Conservation (phyloP, 2,797 vertebrate species). For the Cirrhinus mrigala region DNA sequence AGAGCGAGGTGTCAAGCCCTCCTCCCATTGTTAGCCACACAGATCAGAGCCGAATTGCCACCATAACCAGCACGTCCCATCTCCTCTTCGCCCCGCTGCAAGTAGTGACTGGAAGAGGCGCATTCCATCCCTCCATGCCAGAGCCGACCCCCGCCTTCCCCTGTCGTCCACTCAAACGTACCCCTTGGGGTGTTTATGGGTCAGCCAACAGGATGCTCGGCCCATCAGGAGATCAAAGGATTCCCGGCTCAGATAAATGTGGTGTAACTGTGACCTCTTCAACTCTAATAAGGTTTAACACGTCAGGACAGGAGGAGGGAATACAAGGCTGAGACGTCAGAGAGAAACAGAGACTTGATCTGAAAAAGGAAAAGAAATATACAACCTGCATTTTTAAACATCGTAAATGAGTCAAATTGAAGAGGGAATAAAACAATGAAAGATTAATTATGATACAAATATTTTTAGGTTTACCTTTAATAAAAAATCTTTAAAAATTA, state of each 20-base stretch:
- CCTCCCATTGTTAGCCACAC: slow-evolving; percentile 73
- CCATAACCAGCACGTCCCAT: slow-evolving; percentile 51
- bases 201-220: slow-evolving; percentile 81
- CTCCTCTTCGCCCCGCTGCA: slow-evolving; percentile 60
- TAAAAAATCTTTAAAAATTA: neutral
- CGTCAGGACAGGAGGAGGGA: slow-evolving; percentile 71
- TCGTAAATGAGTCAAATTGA: neutral
- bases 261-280: slow-evolving; percentile 79
- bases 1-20: slow-evolving; percentile 75
- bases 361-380: slow-evolving; percentile 4
- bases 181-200: slow-evolving; percentile 82
- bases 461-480: neutral
- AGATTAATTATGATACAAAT: neutral
- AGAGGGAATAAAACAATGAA: neutral
- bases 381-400: neutral
- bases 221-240: slow-evolving; percentile 80
- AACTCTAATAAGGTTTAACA: slow-evolving; percentile 72
- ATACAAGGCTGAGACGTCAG: slow-evolving; percentile 36
- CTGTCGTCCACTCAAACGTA: slow-evolving; percentile 68
- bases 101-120: slow-evolving; percentile 69
- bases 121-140: slow-evolving; percentile 67
- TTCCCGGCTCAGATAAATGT: slow-evolving; percentile 73
- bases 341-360: slow-evolving; percentile 15
- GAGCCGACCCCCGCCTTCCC: slow-evolving; percentile 50
- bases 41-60: slow-evolving; percentile 68